Evolutionary conservation across 2,888 invertebrate species (phyloP), one percentile per base, ranked within the genome.

Genomic region (Tiliacea citrago): DNA sequence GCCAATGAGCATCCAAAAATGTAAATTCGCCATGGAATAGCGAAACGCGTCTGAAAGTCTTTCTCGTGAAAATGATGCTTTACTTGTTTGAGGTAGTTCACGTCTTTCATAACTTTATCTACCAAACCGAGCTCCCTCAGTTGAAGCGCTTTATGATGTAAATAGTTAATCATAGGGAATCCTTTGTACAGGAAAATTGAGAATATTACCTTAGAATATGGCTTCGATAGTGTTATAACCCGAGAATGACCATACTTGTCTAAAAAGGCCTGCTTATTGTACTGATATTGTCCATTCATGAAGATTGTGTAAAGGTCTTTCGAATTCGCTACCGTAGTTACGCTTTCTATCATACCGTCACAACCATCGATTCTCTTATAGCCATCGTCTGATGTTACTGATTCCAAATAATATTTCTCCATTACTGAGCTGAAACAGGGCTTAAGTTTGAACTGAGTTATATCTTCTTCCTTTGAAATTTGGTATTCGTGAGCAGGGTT

Each of bases 171-270:
- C 71, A 91, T 79, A 6, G 94, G 94, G 72, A 95, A 95, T 2
- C 94, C 95, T 82, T 94, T 94, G 68, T 92, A 91, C 6, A 93
- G 80, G 60, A 91, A 95, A 53, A 93, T 91, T 0, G 90, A 90
- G 66, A 93, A 94, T 3, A 93, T 86, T 2, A 92, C 75, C 68
- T 92, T 92, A 13, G 87, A 86, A 10, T 90, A 81, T 0, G 93
- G 92, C 18, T 83, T 81, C 0, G 73, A 49, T 62, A 93, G 89
- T 2, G 72, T 53, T 58, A 90, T 88, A 16, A 91, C 55, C 10
- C 68, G 75, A 18, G 86, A 66, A 9, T 76, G 42, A 0, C 93
- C 93, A 57, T 79, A 88, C 47, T 87, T 75, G 66, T 93, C 89
- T 45, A 84, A 86, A 73, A 89, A 93, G 0, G 81, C 63, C 6